Conservation (phyloP, 2,113 vertebrate species). For the Cairina moschata region DNA sequence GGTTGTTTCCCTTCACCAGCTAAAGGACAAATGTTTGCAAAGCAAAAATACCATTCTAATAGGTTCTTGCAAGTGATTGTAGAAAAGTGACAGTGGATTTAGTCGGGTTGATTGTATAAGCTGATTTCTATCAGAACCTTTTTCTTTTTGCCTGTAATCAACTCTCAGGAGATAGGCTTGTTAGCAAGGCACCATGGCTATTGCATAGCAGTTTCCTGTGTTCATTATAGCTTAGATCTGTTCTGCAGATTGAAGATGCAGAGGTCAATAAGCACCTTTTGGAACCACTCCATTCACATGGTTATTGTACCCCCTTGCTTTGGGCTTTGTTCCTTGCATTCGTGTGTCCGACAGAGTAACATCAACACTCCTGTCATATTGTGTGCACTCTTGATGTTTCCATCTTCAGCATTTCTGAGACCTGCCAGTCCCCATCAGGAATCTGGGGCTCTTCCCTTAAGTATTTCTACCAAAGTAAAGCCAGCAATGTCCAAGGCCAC, state of each 20-base stretch:
- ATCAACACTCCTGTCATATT: neutral
- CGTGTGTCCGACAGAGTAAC: neutral
- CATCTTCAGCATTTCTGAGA: neutral
- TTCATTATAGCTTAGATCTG: neutral
- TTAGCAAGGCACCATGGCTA: neutral
- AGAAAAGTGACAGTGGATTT: neutral
- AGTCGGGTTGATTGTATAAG: neutral
- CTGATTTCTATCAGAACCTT: neutral
- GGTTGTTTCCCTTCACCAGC: neutral
- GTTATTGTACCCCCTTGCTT: neutral
- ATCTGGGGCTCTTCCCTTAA: neutral
- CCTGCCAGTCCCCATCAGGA: neutral
- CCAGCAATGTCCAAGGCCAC: neutral
- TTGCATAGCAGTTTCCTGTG: neutral
- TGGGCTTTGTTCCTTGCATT: neutral
- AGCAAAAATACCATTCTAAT: neutral
- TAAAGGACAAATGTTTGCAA: neutral
- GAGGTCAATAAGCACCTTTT: neutral
- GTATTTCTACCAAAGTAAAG: neutral
- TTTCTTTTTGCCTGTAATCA: neutral
- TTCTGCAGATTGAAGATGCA: neutral
- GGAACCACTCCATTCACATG: neutral
- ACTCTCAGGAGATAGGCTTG: neutral
- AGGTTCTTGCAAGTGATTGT: neutral
- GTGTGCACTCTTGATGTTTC: neutral